Percentiles rank a stretch among this genome's conserved stretches.
These are phyloP conservation scores for Rhinichthys osculus DNA, from an alignment of 2,797 vertebrate genomes.

Conservation along the genomic window DNA sequence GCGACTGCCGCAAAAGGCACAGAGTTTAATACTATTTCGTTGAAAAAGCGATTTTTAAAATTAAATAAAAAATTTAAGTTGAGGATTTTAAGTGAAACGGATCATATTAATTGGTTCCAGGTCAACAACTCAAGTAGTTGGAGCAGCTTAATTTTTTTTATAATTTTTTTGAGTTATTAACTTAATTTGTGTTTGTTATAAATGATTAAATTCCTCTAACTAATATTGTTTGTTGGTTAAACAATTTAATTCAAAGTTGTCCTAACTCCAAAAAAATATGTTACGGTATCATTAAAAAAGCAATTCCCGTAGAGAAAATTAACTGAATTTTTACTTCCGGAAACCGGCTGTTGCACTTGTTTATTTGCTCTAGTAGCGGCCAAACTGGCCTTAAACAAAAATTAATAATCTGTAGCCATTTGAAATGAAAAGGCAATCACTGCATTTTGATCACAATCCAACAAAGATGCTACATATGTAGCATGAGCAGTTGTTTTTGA, in stretches of 20 bases:
- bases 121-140: neutral
- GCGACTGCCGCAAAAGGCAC: too few relatives aligned
- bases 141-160: neutral
- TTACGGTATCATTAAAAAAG: neutral
- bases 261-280: neutral
- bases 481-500: neutral
- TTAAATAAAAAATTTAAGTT: neutral
- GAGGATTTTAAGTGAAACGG: neutral
- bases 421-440: neutral
- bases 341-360: too few relatives aligned
- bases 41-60: too few relatives aligned
- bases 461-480: neutral
- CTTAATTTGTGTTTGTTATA: neutral
- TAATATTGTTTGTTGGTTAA: neutral
- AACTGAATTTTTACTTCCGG: neutral
- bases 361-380: neutral
- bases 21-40: too few relatives aligned
- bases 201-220: neutral
- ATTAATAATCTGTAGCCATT: neutral
- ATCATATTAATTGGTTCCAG: neutral
- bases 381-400: neutral
- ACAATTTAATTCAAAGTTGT: neutral
- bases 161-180: neutral
- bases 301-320: too few relatives aligned
- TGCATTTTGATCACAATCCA: neutral